Evolutionary conservation across 2,797 vertebrate genomes (phyloP).

Genomic region (Anableps anableps): DNA sequence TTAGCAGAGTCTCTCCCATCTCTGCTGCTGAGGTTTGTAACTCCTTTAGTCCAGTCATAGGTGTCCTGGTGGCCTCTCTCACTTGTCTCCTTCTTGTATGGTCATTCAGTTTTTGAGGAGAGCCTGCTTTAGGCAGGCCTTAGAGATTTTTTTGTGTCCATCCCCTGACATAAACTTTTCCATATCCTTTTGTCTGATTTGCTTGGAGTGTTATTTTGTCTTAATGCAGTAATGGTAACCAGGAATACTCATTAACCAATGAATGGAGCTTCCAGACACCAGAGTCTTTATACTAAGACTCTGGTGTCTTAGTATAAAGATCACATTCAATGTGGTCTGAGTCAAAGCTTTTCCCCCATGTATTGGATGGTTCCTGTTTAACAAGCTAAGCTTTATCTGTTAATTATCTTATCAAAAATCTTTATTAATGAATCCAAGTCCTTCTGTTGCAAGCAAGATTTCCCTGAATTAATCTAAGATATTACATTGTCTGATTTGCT

Average conservation of each 20-base stretch:
- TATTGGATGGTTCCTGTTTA: neutral
- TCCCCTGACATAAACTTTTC: neutral
- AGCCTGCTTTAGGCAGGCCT: too few species aligned
- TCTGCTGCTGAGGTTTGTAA: neutral
- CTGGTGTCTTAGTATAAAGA: too few species aligned
- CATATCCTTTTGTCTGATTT: too few species aligned
- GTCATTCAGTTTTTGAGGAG: neutral
- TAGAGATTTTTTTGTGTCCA: neutral
- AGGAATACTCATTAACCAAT: neutral
- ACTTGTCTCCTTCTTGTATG: neutral
- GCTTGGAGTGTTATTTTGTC: too few species aligned
- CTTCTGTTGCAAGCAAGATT: neutral
- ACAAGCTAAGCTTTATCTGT: neutral
- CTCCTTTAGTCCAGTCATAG: neutral
- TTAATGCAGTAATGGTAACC: too few species aligned
- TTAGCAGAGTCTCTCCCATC: neutral
- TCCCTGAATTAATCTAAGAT: too few species aligned
- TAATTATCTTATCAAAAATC: neutral
- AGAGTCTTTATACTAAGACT: too few species aligned
- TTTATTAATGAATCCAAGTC: neutral
- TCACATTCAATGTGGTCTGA: neutral
- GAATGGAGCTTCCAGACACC: too few species aligned
- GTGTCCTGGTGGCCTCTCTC: neutral
- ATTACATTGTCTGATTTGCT: too few species aligned
- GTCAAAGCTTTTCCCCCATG: neutral